These are phyloP conservation scores for Punctoribates punctum DNA, from an alignment of 2,888 invertebrate genomes.

Conservation along the genomic window DNA sequence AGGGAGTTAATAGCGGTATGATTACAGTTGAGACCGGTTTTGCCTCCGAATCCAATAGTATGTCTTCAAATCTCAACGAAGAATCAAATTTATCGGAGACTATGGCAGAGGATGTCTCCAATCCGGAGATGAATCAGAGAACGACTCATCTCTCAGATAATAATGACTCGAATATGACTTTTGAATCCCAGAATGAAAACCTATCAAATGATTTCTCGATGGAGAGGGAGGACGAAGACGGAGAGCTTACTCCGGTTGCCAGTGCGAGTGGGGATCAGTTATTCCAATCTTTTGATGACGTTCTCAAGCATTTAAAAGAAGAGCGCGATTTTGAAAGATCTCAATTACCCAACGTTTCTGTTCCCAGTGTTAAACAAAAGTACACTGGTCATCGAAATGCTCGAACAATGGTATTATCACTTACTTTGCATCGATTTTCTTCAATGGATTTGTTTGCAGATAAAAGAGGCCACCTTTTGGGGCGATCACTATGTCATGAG, in stretches of 20 bases:
- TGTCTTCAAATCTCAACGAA: background rate
- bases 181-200: no score
- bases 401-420: slow-evolving; percentile 54
- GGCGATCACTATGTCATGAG: slow-evolving; percentile 74
- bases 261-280: slow-evolving; percentile 25
- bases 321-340: slow-evolving; percentile 42
- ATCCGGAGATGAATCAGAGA: background rate
- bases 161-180: no score
- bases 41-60: background rate
- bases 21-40: slow-evolving; percentile 50
- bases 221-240: slow-evolving; percentile 26
- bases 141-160: background rate
- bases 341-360: slow-evolving; percentile 47
- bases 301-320: slow-evolving; percentile 37
- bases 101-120: slow-evolving; percentile 43
- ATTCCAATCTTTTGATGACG: slow-evolving; percentile 56
- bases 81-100: background rate
- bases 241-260: background rate
- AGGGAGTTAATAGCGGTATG: slow-evolving; percentile 63
- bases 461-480: slow-evolving; percentile 82
- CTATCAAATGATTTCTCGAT: no score
- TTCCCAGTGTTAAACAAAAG: slow-evolving; percentile 61
- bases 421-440: slow-evolving; percentile 34
- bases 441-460: slow-evolving; percentile 62
- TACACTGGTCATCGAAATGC: slow-evolving; percentile 77